Evolutionary conservation across 2,113 vertebrate species (phyloP).

Genomic region (Galbula dea): DNA sequence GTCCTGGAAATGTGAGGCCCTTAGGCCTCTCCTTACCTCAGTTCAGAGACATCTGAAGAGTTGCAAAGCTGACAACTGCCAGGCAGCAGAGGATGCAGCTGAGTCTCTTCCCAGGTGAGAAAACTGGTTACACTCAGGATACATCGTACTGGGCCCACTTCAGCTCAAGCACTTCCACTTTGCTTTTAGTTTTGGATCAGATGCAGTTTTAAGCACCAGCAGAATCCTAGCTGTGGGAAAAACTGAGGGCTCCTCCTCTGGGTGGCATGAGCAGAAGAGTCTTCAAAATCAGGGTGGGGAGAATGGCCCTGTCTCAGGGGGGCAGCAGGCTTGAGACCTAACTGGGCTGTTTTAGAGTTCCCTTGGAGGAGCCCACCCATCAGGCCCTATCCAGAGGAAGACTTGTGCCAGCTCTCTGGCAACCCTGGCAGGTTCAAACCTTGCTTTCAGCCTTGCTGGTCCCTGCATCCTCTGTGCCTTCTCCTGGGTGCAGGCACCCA

Average conservation of each 20-base stretch:
- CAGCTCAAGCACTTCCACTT: not conserved
- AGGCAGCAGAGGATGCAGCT: not conserved
- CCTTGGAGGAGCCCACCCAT: fast-evolving
- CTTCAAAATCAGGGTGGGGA: not conserved
- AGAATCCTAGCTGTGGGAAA: not conserved
- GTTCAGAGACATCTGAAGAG: not conserved
- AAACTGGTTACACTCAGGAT: not conserved
- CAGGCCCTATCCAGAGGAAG: not conserved
- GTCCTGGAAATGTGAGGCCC: fast-evolving
- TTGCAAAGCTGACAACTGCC: not conserved
- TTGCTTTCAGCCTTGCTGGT: not conserved
- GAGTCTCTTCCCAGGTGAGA: not conserved
- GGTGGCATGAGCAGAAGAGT: not conserved
- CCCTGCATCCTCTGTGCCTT: not conserved
- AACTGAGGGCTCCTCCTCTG: not conserved
- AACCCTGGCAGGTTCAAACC: not conserved
- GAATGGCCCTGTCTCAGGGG: not conserved
- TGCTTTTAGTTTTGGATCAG: not conserved
- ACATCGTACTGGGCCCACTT: not conserved
- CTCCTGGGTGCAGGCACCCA: not conserved
- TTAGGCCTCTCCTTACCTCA: not conserved
- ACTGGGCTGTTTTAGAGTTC: not conserved
- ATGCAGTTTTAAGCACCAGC: not conserved
- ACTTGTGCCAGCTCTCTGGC: not conserved
- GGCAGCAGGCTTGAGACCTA: not conserved